Conservation (phyloP, 2,113 vertebrate genomes). For the Anseranas semipalmata region DNA sequence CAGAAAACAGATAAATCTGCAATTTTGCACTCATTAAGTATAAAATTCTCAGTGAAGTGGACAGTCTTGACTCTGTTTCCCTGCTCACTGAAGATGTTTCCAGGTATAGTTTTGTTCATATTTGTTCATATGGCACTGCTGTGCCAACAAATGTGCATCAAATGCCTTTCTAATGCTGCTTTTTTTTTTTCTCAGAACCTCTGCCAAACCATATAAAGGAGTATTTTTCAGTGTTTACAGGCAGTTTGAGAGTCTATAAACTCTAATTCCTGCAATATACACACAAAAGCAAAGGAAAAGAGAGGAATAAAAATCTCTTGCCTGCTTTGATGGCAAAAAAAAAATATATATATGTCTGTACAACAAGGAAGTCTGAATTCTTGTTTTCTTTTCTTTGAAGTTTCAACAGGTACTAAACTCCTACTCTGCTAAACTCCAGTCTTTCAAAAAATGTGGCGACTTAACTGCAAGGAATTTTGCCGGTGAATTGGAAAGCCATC, state of each 20-base stretch:
- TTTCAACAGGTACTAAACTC: neutral
- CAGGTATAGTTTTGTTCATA: neutral
- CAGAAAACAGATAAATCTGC: neutral
- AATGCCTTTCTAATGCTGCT: neutral
- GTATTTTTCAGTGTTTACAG: neutral
- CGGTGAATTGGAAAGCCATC: neutral
- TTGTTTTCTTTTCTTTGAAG: neutral
- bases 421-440: neutral
- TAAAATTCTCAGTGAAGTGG: neutral
- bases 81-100: neutral
- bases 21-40: neutral
- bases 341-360: too few relatives aligned
- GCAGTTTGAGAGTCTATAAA: neutral
- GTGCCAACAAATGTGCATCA: neutral
- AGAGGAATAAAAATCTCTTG: neutral
- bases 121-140: too few relatives aligned
- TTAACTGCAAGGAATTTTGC: neutral
- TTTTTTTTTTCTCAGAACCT: neutral
- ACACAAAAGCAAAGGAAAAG: neutral
- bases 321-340: conserved; percentile 4
- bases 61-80: neutral
- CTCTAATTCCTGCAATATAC: neutral
- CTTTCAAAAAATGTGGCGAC: neutral
- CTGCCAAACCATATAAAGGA: neutral
- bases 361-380: neutral